A percentile compares a stretch with the other conserved stretches of the same genome.
phyloP scores from a whole-genome alignment of 2,888 invertebrate genomes.

The Papilio protenor region DNA sequence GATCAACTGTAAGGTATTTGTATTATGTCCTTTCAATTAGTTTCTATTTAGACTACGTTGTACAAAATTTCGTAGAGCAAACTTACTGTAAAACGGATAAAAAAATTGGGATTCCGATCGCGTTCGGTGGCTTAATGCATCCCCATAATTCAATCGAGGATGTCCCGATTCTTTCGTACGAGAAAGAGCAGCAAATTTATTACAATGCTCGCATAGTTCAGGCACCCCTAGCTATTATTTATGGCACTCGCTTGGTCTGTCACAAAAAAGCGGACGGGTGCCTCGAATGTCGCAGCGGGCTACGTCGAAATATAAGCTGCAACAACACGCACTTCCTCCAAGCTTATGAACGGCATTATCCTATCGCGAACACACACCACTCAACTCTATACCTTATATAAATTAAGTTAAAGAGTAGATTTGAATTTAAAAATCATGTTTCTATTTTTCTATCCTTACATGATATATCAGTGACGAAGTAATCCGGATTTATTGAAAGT shows the following conservation, averaged over 20 bases:
- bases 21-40: neutral
- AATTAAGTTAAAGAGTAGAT: constrained; percentile 54
- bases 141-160: constrained; percentile 82
- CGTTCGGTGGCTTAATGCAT: constrained; percentile 81
- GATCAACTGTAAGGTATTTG: neutral
- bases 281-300: constrained; percentile 82
- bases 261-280: constrained; percentile 83
- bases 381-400: constrained; percentile 64
- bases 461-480: constrained; percentile 68
- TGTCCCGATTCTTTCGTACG: constrained; percentile 76
- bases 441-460: constrained; percentile 59
- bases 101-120: constrained; percentile 73
- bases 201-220: constrained; percentile 78
- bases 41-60: constrained; percentile 48
- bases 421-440: constrained; percentile 55
- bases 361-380: constrained; percentile 60
- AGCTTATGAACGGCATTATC: constrained; percentile 63
- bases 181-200: constrained; percentile 83
- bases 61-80: constrained; percentile 64
- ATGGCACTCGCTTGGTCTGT: constrained; percentile 83
- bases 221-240: constrained; percentile 84
- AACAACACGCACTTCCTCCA: constrained; percentile 83
- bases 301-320: constrained; percentile 81
- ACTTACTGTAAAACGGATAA: constrained; percentile 70
- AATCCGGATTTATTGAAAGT: constrained; percentile 82